Percentiles rank a stretch among this genome's conserved stretches.
phyloP scores from a whole-genome alignment of 1,140 invertebrate genomes.

The Caerostris darwini region DNA sequence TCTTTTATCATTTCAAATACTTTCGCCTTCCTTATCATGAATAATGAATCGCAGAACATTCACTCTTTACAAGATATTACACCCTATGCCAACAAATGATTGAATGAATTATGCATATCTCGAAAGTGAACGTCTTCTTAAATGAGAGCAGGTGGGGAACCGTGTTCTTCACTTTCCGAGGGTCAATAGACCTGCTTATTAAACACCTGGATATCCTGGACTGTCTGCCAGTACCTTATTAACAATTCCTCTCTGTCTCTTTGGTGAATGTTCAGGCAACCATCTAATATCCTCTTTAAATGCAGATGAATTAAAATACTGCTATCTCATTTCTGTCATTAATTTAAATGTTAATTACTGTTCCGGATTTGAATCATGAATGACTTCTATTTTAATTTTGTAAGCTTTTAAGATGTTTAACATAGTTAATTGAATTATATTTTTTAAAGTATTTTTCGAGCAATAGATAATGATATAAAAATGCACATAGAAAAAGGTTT shows the following conservation, averaged over 20 bases:
- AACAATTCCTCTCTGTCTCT: not conserved
- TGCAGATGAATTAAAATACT: not conserved
- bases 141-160: slow-evolving; percentile 20
- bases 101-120: not conserved
- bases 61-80: not conserved
- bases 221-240: not conserved
- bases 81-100: not conserved
- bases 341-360: not conserved
- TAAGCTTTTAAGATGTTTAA: too few species aligned
- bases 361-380: not conserved
- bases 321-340: not conserved
- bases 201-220: slow-evolving; percentile 24
- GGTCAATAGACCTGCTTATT: slow-evolving; percentile 43
- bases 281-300: not conserved
- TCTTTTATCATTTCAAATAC: not conserved
- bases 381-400: too few species aligned
- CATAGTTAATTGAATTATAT: too few species aligned
- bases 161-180: not conserved
- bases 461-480: too few species aligned
- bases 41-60: not conserved
- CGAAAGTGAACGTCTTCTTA: slow-evolving; percentile 46
- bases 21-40: not conserved
- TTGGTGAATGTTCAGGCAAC: not conserved
- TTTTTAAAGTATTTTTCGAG: too few species aligned
- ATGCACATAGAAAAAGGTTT: too few species aligned